phyloP scores from a whole-genome alignment of 2,797 vertebrate species.

The Labroides dimidiatus region DNA sequence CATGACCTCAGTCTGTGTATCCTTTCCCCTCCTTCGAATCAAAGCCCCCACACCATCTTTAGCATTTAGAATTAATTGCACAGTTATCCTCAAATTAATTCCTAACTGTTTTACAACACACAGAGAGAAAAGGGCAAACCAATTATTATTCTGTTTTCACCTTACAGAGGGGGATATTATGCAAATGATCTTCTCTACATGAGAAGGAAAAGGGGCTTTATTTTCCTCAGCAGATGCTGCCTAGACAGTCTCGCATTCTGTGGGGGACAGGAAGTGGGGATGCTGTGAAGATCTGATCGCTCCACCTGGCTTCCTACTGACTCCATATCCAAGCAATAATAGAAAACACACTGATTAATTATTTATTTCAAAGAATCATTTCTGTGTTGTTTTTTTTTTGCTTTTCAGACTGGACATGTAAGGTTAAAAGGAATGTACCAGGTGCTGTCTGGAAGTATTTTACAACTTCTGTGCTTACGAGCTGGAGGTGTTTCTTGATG shows the following conservation, averaged over 20 bases:
- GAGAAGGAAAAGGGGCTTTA: slow-evolving; percentile 84
- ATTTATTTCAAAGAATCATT: slow-evolving; percentile 73
- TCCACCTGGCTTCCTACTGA: slow-evolving; percentile 82
- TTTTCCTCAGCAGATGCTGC: slow-evolving; percentile 87
- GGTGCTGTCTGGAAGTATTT: slow-evolving; percentile 78
- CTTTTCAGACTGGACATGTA: slow-evolving; percentile 72
- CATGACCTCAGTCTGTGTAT: slow-evolving; percentile 79
- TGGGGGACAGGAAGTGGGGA: slow-evolving; percentile 79
- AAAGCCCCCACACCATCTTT: slow-evolving; percentile 82
- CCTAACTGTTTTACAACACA: slow-evolving; percentile 91
- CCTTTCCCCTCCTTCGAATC: slow-evolving; percentile 76
- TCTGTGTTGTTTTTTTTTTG: slow-evolving; percentile 34
- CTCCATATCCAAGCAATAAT: slow-evolving; percentile 79
- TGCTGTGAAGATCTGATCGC: slow-evolving; percentile 80
- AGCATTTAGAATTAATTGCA: slow-evolving; percentile 90
- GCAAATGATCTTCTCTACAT: slow-evolving; percentile 88
- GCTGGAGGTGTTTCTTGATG: slow-evolving; percentile 80
- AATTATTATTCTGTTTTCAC: slow-evolving; percentile 92
- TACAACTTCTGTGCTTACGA: slow-evolving; percentile 75
- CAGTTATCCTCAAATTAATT: slow-evolving; percentile 91
- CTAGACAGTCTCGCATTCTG: slow-evolving; percentile 78
- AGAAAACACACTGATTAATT: slow-evolving; percentile 78
- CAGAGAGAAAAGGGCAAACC: slow-evolving; percentile 90
- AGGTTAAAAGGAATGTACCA: slow-evolving; percentile 82
- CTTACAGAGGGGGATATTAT: slow-evolving; percentile 90